Base-by-base conservation (phyloP, 2,888 invertebrate species). In the Melinaea marsaeus region DNA sequence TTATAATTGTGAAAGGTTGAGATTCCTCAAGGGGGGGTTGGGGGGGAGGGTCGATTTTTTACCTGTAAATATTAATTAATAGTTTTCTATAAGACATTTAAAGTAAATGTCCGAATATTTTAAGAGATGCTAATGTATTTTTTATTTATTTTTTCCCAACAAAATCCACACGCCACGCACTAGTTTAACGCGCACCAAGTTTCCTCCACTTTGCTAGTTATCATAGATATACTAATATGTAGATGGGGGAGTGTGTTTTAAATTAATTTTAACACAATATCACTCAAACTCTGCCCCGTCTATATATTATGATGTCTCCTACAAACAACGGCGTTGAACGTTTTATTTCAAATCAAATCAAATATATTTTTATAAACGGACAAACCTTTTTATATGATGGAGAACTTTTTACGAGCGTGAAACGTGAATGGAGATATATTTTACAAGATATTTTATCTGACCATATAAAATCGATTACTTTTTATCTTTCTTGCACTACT, bases 361-460 rank as follows among this genome's bases (percentile, higher is more conserved):
- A 22, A 22, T 65, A 67, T 65, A 65, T 67, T 67, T 67, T 67
- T 67, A 63, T 67, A 67, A 54, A 57, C 46, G 55, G 54, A 35
- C 51, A 64, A 61, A 55, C 55, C 42, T 57, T 64, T 64, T 61
- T 67, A 67, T 67, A 67, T 57, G 57, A 62, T 63, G 60, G 58
- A 61, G 63, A 62, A 62, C 60, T 55, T 37, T 67, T 65, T 67
- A 62, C 42, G 34, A 63, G 58, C 65, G 63, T 61, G 67, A 47
- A 54, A 34, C 46, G 13, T 11, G 34, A 11, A 56, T 58, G 64
- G 56, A 51, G 51, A 51, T n/a, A 48, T 48, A 58, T 58, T 61
- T 61, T 54, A 42, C 13, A 55, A 46, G 61, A 64, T 58, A 58
- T 54, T 60, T 60, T 22, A 22, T n/a, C n/a, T n/a, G n/a, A n/a